Percentiles rank a stretch among this genome's conserved stretches.
phyloP scores from a whole-genome alignment of 2,797 vertebrate genomes.

The Squalus acanthias region DNA sequence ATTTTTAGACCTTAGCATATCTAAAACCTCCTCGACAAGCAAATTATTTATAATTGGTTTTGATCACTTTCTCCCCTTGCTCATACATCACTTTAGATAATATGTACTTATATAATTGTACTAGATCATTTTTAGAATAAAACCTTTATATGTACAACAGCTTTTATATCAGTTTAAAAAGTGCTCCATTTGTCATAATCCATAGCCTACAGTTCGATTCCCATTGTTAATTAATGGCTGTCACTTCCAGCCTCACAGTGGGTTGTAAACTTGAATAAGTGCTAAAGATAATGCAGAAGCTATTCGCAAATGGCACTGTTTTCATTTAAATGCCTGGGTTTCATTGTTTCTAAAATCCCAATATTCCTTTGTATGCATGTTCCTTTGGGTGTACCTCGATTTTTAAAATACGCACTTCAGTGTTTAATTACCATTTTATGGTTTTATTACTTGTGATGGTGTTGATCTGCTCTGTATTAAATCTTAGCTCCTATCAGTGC shows the following conservation, averaged over 20 bases:
- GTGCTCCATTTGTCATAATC: neutral
- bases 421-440: neutral
- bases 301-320: neutral
- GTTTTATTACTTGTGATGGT: neutral
- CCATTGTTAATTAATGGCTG: neutral
- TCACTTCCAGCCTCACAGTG: neutral
- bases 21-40: neutral
- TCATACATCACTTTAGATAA: neutral
- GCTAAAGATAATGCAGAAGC: neutral
- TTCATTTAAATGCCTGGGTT: neutral
- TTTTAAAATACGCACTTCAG: neutral
- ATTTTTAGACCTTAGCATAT: neutral
- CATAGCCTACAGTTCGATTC: neutral
- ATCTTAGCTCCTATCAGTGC: neutral
- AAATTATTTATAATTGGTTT: neutral
- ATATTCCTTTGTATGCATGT: neutral
- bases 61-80: neutral
- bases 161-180: neutral
- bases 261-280: neutral
- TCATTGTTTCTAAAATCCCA: neutral
- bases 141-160: neutral
- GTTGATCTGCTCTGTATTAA: neutral
- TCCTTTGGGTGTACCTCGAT: neutral
- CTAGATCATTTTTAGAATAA: neutral
- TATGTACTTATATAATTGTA: neutral